A percentile compares a stretch with the other conserved stretches of the same genome.
Evolutionary conservation across 2,888 invertebrate species (phyloP).

Genomic region (Allophyes oxyacanthae): DNA sequence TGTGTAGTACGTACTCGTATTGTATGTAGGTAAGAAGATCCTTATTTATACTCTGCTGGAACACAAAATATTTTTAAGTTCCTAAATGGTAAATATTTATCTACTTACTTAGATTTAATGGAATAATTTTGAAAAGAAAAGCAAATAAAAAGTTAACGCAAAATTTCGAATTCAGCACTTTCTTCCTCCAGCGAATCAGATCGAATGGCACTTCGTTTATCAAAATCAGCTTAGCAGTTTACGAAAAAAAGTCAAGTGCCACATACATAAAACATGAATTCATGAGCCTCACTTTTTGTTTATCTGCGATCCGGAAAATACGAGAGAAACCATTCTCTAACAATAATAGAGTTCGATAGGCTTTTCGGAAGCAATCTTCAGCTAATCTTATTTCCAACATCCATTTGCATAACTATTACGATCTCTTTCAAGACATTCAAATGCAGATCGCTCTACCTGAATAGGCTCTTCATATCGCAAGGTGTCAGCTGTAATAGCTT

Average conservation of each 20-base stretch:
- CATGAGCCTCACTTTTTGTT: slow-evolving; percentile 32
- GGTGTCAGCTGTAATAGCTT: slow-evolving; percentile 11
- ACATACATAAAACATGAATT: slow-evolving; percentile 53
- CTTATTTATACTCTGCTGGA: too few species aligned
- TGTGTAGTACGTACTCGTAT: too few species aligned
- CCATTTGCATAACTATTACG: slow-evolving; percentile 31
- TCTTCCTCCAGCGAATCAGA: slow-evolving; percentile 22
- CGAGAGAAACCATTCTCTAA: slow-evolving; percentile 4
- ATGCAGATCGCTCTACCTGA: slow-evolving; percentile 42
- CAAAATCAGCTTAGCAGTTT: slow-evolving; percentile 50
- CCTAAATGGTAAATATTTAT: background rate
- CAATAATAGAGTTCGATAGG: slow-evolving; percentile 14
- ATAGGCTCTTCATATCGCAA: slow-evolving; percentile 31
- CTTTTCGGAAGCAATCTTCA: slow-evolving; percentile 15
- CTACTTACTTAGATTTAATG: slow-evolving; percentile 5
- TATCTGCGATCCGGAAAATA: slow-evolving; percentile 7
- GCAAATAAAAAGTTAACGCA: slow-evolving; percentile 27
- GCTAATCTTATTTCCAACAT: slow-evolving; percentile 24
- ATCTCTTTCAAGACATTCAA: slow-evolving; percentile 39
- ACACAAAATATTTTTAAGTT: too few species aligned
- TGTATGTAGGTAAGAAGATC: too few species aligned
- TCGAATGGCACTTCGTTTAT: slow-evolving; percentile 44
- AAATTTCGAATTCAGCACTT: slow-evolving; percentile 1
- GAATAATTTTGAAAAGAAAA: slow-evolving; percentile 22
- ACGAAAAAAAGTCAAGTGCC: slow-evolving; percentile 35